Conservation (phyloP, 2,888 invertebrate genomes). For the Stratiomys singularior region DNA sequence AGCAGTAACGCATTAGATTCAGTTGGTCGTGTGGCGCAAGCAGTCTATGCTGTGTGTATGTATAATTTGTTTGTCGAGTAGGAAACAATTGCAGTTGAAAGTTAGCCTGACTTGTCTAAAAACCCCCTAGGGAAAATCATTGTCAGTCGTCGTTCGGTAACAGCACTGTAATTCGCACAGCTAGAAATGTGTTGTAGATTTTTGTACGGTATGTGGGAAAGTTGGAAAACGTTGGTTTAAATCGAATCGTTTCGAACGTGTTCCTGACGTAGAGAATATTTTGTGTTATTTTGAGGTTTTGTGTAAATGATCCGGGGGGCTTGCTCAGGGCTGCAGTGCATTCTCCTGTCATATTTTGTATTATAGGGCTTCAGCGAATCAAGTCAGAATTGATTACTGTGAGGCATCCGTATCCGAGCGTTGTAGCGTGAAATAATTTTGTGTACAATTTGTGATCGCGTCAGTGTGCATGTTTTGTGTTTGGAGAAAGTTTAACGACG, state of each 20-base stretch:
- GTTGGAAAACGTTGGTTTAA: not conserved
- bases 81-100: slow-evolving; percentile 8
- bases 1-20: not conserved
- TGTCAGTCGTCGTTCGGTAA: not conserved
- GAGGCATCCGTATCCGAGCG: not conserved
- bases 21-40: not conserved
- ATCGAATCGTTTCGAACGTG: not conserved
- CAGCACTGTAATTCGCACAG: not conserved
- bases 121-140: not conserved
- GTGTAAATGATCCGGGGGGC: not conserved
- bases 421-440: not conserved
- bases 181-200: not conserved
- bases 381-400: not conserved
- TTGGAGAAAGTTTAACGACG: slow-evolving; percentile 20
- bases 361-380: no score
- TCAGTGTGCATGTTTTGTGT: not conserved
- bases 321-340: not conserved
- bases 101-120: not conserved
- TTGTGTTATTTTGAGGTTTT: not conserved
- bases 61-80: not conserved
- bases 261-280: not conserved
- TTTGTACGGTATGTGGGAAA: not conserved
- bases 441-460: slow-evolving; percentile 3
- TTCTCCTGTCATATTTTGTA: not conserved
- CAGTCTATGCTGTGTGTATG: not conserved